Evolutionary conservation across 2,888 invertebrate genomes (phyloP).

Genomic region (Labia minor): DNA sequence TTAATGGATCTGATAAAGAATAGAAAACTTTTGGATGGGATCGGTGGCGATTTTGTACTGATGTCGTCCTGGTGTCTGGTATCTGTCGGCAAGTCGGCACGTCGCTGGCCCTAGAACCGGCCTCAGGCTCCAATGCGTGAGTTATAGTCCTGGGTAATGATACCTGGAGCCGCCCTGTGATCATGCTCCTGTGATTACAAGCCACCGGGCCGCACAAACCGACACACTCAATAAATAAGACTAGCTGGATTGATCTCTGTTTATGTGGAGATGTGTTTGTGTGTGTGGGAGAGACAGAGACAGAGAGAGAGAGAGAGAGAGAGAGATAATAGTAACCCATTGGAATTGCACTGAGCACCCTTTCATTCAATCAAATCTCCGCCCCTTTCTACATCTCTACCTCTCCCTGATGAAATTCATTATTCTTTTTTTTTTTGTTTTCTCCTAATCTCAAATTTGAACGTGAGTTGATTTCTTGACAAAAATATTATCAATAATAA

Average conservation of each 20-base stretch:
- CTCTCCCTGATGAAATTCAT: not conserved
- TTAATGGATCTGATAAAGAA: no score
- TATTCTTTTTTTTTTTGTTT: not conserved
- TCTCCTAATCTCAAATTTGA: not conserved
- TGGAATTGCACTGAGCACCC: not conserved
- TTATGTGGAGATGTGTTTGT: not conserved
- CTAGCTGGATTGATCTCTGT: not conserved
- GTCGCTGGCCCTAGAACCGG: conserved; percentile 1
- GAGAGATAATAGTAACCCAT: not conserved
- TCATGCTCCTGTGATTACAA: conserved; percentile 7
- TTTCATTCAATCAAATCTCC: not conserved
- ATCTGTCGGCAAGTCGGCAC: not conserved
- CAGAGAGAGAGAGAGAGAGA: no score
- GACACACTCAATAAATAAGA: conserved; percentile 5
- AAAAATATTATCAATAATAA: no score
- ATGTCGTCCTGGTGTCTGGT: not conserved
- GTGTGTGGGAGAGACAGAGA: no score
- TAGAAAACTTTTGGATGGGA: no score
- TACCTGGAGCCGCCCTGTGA: not conserved
- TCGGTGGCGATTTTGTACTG: not conserved
- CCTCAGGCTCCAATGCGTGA: not conserved
- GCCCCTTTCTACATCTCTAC: not conserved
- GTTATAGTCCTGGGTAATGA: not conserved
- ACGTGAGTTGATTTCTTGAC: not conserved
- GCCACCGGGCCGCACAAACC: not conserved